Percentiles rank a stretch among this genome's conserved stretches.
Conservation (phyloP, 2,797 vertebrate genomes). For the Menidia menidia region DNA sequence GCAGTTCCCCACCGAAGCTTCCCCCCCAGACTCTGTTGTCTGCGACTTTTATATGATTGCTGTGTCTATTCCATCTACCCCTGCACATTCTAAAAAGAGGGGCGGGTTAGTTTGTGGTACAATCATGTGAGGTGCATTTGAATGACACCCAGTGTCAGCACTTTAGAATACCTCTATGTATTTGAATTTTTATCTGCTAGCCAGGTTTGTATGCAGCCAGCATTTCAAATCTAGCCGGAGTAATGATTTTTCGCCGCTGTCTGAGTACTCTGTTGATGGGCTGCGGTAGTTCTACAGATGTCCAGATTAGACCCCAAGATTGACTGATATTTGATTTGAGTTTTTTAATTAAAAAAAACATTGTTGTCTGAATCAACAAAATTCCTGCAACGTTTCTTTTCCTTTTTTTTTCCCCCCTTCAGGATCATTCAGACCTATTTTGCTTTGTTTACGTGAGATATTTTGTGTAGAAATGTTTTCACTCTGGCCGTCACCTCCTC, state of each 20-base stretch:
- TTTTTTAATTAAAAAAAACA: conserved; percentile 42
- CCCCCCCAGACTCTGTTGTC: conserved; percentile 37
- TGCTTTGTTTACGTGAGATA: conserved; percentile 45
- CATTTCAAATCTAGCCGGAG: conserved; percentile 59
- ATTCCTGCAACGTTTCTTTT: conserved; percentile 5
- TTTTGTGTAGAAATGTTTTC: conserved; percentile 40
- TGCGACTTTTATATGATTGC: conserved; percentile 42
- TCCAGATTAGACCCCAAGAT: conserved; percentile 49
- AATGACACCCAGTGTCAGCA: conserved; percentile 71
- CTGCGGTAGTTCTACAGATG: conserved; percentile 43
- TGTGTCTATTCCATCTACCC: conserved; percentile 41
- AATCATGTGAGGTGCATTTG: conserved; percentile 65
- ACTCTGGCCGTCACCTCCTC: conserved; percentile 37
- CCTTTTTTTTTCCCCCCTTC: background rate
- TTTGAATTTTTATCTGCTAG: conserved; percentile 58
- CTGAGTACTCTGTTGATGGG: conserved; percentile 39
- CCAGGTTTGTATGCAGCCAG: conserved; percentile 53
- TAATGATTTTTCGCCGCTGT: conserved; percentile 51
- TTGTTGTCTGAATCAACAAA: conserved; percentile 30
- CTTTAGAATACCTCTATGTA: conserved; percentile 55
- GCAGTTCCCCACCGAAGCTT: conserved; percentile 34
- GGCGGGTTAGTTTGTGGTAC: conserved; percentile 55
- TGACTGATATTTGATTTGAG: conserved; percentile 32
- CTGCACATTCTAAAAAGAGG: conserved; percentile 40
- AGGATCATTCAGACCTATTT: conserved; percentile 20